These are phyloP conservation scores for Stenotaenia linearis DNA, from an alignment of 2,888 invertebrate genomes.

Conservation along the genomic window DNA sequence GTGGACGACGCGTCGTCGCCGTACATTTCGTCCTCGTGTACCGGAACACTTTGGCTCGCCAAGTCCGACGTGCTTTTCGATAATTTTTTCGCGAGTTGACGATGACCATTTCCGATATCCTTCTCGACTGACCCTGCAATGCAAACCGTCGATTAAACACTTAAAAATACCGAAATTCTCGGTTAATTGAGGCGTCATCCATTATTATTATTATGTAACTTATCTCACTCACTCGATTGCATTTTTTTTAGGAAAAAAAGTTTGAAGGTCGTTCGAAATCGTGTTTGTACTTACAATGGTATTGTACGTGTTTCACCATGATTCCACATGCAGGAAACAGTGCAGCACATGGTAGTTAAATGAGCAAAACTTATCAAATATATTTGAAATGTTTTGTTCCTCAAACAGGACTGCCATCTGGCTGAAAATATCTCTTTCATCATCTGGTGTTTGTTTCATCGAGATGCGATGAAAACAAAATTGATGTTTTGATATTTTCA, in stretches of 20 bases:
- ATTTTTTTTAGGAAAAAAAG: background rate
- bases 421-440: background rate
- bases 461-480: no score
- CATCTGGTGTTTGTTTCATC: no score
- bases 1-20: constrained; percentile 5
- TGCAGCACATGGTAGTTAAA: background rate
- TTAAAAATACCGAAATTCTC: no score
- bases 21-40: background rate
- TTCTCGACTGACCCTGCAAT: background rate
- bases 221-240: background rate
- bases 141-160: no score
- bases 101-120: constrained; percentile 29
- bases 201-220: background rate
- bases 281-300: constrained; percentile 24
- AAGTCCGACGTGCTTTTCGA: constrained; percentile 30
- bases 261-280: background rate
- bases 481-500: no score
- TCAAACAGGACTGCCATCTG: background rate
- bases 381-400: background rate
- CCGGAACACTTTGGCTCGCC: background rate
- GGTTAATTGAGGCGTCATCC: no score
- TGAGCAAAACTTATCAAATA: background rate
- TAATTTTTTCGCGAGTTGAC: constrained; percentile 1
- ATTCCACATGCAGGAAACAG: background rate
- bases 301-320: constrained; percentile 23